A percentile compares a stretch with the other conserved stretches of the same genome.
Conservation (phyloP, 2,797 vertebrate genomes). For the Phrynocephalus forsythii region DNA sequence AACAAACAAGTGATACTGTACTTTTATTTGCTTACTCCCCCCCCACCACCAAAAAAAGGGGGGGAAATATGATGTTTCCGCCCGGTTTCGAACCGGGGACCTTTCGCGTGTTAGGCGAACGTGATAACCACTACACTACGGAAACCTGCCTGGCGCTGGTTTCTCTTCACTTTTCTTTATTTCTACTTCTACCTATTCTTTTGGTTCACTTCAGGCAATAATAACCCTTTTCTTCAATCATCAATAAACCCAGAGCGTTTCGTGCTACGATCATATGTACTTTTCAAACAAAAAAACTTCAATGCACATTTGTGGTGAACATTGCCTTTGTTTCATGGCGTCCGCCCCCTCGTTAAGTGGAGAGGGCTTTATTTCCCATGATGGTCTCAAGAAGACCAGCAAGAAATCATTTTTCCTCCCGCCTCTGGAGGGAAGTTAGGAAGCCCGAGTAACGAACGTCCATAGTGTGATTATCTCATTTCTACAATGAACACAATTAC, state of each 20-base stretch:
- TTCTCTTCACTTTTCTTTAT: neutral
- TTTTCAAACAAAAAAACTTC: neutral
- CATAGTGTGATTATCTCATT: neutral
- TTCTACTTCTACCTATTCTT: fast-evolving
- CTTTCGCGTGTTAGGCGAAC: slow-evolving; percentile 61
- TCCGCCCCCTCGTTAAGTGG: neutral
- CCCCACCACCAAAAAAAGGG: neutral
- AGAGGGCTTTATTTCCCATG: too few relatives aligned
- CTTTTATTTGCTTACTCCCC: neutral
- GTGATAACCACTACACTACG: slow-evolving; percentile 58
- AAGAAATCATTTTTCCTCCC: neutral
- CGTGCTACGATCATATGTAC: too few relatives aligned
- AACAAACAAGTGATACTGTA: neutral
- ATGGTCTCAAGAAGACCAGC: neutral
- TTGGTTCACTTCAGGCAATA: too few relatives aligned
- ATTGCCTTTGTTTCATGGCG: neutral
- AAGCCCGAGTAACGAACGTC: neutral
- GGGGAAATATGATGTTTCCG: slow-evolving; percentile 29
- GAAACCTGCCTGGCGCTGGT: fast-evolving
- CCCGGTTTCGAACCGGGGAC: slow-evolving; percentile 56
- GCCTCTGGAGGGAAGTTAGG: neutral
- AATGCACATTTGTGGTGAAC: neutral
- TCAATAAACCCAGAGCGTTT: neutral
- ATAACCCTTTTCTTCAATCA: neutral
- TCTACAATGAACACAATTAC: neutral